Conservation (phyloP, 2,888 invertebrate genomes). For the Sclerodermus sp. region DNA sequence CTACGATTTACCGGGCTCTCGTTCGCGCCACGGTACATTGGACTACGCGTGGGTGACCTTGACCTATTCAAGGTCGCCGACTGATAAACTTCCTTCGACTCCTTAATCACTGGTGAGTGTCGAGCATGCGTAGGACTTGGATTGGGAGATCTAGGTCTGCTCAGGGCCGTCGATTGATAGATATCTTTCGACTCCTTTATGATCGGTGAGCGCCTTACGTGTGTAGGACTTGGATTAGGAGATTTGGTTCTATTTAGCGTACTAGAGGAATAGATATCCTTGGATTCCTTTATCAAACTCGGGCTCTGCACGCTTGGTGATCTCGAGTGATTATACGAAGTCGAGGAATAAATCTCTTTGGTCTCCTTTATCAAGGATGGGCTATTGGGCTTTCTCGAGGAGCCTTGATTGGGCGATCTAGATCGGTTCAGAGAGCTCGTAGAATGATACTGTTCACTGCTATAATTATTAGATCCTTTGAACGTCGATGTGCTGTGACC, state of each 20-base stretch:
- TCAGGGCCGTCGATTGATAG: slow-evolving; percentile 43
- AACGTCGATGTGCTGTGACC: slow-evolving; percentile 28
- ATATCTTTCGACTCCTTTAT: slow-evolving; percentile 49
- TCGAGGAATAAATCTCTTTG: slow-evolving; percentile 46
- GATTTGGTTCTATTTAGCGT: slow-evolving; percentile 28
- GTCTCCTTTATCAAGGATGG: slow-evolving; percentile 47
- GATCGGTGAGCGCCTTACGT: slow-evolving; percentile 21
- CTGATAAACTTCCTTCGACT: slow-evolving; percentile 41
- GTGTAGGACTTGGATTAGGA: slow-evolving; percentile 23
- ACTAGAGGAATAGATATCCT: slow-evolving; percentile 38
- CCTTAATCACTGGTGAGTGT: slow-evolving; percentile 39
- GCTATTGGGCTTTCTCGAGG: slow-evolving; percentile 34
- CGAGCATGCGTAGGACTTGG: slow-evolving; percentile 30
- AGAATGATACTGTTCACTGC: slow-evolving; percentile 35
- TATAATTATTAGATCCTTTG: slow-evolving; percentile 35
- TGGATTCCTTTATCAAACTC: slow-evolving; percentile 39
- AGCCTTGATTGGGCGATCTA: slow-evolving; percentile 37
- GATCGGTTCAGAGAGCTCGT: slow-evolving; percentile 37
- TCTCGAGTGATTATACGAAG: slow-evolving; percentile 27
- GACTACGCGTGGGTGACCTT: slow-evolving; percentile 42
- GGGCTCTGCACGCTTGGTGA: slow-evolving; percentile 41
- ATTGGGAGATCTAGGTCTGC: slow-evolving; percentile 40
- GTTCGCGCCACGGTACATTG: slow-evolving; percentile 36
- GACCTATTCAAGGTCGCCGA: slow-evolving; percentile 36
- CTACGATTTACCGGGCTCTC: slow-evolving; percentile 45